Evolutionary conservation across 2,888 invertebrate species (phyloP), one percentile per base, ranked within the genome.

Genomic region (Eupeodes luniger): DNA sequence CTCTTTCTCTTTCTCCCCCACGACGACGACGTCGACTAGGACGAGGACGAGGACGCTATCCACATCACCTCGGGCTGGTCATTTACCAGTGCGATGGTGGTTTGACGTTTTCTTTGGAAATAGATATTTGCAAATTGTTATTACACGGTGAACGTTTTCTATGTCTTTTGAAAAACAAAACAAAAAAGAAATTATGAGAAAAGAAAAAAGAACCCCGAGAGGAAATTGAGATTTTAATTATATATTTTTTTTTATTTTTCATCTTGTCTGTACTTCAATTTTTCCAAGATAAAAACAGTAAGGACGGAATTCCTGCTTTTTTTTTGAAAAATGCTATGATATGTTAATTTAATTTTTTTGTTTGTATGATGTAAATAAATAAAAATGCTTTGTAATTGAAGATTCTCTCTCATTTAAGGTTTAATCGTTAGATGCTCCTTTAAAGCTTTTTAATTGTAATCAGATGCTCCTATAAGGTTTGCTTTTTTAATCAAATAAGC

Each of bases 191-290:
- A 40, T 40, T 40, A 75, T 67, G 67, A 57, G 53, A 16, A 64
- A 47, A 57, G 53, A 16, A 64, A 47, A 47, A 11, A 19, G 19
- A 47, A 57, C 67, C n/a, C 51, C 34, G 9, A 55, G 19, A 55
- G 55, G 40, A 75, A 86, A 79, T 70, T 62, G 78, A 75, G 53
- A 69, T 82, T 86, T 86, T 79, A 86, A 86, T 86, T 64, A 53
- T 57, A 55, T 81, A 7, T 81, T 80, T 27, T 40, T 40, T 59
- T 51, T 19, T 1, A 2, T 19, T 19, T 27, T 27, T 27, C 2
- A 27, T 3, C 14, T 12, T 34, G 36, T n/a, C 7, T 67, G 77
- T 51, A 44, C 40, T 36, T n/a, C 44, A 16, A 34, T 2, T 49
- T 12, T 14, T 2, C 9, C 0, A 19, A 12, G 16, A 40, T 11